Conservation (phyloP, 2,888 invertebrate species). For the Molorchus minor region DNA sequence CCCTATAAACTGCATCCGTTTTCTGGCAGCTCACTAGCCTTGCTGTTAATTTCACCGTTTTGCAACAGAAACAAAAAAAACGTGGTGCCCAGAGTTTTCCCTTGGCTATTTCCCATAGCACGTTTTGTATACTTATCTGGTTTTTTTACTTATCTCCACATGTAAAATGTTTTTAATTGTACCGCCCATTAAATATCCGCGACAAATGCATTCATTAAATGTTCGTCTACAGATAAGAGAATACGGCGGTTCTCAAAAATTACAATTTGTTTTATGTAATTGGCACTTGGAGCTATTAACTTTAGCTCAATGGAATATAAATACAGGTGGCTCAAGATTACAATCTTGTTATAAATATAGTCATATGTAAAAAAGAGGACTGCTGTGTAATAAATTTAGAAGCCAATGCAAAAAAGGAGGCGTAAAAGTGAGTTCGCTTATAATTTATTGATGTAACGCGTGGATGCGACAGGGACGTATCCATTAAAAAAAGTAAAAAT, state of each 20-base stretch:
- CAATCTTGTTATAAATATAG: constrained; percentile 44
- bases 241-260: constrained; percentile 27
- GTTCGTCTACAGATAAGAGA: background rate
- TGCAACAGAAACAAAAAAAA: too few species aligned
- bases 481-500: background rate
- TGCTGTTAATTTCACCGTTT: too few species aligned
- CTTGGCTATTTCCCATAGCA: too few species aligned
- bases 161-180: background rate
- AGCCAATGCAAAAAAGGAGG: constrained; percentile 20
- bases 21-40: too few species aligned
- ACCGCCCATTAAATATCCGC: background rate
- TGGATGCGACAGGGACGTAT: constrained; percentile 29
- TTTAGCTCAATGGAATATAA: constrained; percentile 42
- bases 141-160: background rate
- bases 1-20: too few species aligned
- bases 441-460: constrained; percentile 38
- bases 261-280: constrained; percentile 46
- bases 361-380: constrained; percentile 40
- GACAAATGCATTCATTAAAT: background rate
- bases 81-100: too few species aligned
- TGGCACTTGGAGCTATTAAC: constrained; percentile 47
- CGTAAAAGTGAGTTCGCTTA: constrained; percentile 28
- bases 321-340: constrained; percentile 43
- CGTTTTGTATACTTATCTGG: too few species aligned
- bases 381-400: constrained; percentile 37